A percentile compares a stretch with the other conserved stretches of the same genome.
phyloP scores from a whole-genome alignment of 2,888 invertebrate species.

The Keiferia lycopersicella region DNA sequence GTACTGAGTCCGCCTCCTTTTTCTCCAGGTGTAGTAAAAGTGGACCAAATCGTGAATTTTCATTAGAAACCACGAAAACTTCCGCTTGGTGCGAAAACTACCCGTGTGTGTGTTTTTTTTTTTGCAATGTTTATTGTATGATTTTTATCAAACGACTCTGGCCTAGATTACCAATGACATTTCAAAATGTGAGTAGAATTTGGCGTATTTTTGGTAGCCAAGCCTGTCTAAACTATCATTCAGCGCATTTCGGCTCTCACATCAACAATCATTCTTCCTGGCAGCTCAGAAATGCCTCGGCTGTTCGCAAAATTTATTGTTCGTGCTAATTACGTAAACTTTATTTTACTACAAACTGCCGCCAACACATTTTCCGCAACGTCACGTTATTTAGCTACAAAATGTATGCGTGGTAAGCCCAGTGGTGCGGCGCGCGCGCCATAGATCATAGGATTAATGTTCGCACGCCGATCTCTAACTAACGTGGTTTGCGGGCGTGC shows the following conservation, averaged over 20 bases:
- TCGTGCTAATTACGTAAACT: slow-evolving; percentile 13
- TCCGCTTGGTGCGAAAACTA: too few species aligned
- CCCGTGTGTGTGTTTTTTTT: too few species aligned
- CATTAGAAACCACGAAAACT: too few species aligned
- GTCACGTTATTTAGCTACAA: slow-evolving; percentile 34
- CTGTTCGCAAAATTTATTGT: slow-evolving; percentile 3
- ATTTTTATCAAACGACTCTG: too few species aligned
- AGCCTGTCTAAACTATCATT: too few species aligned
- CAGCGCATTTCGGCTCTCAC: not conserved
- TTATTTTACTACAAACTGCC: slow-evolving; percentile 3
- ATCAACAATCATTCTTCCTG: not conserved
- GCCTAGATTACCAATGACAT: too few species aligned
- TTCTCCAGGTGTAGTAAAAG: too few species aligned
- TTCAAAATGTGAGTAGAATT: too few species aligned
- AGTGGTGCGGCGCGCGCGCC: slow-evolving; percentile 27
- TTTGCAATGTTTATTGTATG: too few species aligned
- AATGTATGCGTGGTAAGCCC: slow-evolving; percentile 37
- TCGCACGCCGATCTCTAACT: slow-evolving; percentile 40
- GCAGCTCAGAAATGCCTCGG: not conserved
- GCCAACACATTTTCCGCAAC: slow-evolving; percentile 25
- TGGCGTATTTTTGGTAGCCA: too few species aligned
- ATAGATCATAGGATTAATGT: slow-evolving; percentile 49
- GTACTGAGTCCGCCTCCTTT: too few species aligned
- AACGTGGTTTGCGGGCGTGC: slow-evolving; percentile 31
- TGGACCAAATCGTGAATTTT: too few species aligned